Base-by-base conservation (phyloP, 2,113 vertebrate species). In the Seriola rivoliana region DNA sequence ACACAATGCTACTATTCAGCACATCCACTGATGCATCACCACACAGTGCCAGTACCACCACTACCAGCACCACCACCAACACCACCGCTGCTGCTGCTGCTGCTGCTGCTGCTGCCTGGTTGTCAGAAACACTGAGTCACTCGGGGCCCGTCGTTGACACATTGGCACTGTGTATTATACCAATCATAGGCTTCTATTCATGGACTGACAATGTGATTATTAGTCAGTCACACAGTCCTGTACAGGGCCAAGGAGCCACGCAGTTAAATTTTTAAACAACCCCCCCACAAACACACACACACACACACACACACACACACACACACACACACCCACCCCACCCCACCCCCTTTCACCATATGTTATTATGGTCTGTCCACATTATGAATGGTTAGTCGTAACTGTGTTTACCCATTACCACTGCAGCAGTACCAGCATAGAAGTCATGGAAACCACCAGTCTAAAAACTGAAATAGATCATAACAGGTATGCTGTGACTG, bases 101-200 rank as follows among this genome's bases (percentile, higher is more conserved):
- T 80, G 81, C 25, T 25, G 25, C 58, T 38, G 52, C 78, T 80
- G 81, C 72, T 75, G 91, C 79, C 73, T 23, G 85, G 64, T 78
- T 57, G 73, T 83, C 88, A 88, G 88, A 89, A 91, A 91, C 85
- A 91, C 85, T 86, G 89, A 94, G 91, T 95, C 92, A 93, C 89
- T 71, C 46, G 10, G 63, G 5, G 72, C 42, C 58, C 59, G 8
- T 77, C 73, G 81, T 79, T 82, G 71, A 86, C 88, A 89, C 84
- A 89, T 70, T 86, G 80, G 71, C 86, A 38, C 83, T 60, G 84
- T 85, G 86, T 75, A 10, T 82, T 76, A 70, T 67, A 80, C 67
- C 78, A 88, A 80, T 86, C 88, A 67, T 85, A 87, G 75, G 71
- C 81, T 91, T 85, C 92, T 94, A 94, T 94, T 94, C 88, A 92